phyloP scores from a whole-genome alignment of 2,888 invertebrate genomes.

The Megamerina dolium region DNA sequence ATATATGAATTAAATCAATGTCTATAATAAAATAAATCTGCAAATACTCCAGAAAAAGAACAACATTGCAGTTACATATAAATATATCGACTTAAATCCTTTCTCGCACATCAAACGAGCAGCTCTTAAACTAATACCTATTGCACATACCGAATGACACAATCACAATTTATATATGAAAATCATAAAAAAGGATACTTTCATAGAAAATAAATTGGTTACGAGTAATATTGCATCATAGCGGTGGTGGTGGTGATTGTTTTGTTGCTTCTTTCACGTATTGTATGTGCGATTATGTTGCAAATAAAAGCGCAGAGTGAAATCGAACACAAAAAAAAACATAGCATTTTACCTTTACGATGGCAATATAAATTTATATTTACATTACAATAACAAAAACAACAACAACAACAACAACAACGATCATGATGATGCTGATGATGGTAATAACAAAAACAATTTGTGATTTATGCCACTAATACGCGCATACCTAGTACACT shows the following conservation, averaged over 20 bases:
- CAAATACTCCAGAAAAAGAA: too few relatives aligned
- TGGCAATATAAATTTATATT: conserved; percentile 42
- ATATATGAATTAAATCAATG: too few relatives aligned
- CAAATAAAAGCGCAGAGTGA: not conserved
- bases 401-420: not conserved
- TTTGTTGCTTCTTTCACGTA: too few relatives aligned
- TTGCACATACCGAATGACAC: conserved; percentile 10
- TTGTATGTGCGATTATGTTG: too few relatives aligned
- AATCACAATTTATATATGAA: conserved; percentile 8
- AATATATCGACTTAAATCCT: too few relatives aligned
- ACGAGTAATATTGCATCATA: not conserved
- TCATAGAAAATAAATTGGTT: conserved; percentile 11
- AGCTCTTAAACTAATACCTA: not conserved
- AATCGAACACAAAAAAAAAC: not conserved
- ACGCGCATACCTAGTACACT: not conserved
- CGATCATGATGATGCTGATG: not conserved
- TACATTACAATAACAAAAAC: conserved; percentile 34
- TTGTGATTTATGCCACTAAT: conserved; percentile 16
- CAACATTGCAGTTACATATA: too few relatives aligned
- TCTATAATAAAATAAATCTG: not conserved
- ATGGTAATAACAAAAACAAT: conserved; percentile 6
- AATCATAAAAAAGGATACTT: conserved; percentile 11
- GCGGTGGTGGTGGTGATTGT: not conserved
- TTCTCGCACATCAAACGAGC: not conserved
- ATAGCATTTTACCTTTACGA: conserved; percentile 33